Evolutionary conservation across 2,113 vertebrate species (phyloP).

Genomic region (Peromyscus leucopus): DNA sequence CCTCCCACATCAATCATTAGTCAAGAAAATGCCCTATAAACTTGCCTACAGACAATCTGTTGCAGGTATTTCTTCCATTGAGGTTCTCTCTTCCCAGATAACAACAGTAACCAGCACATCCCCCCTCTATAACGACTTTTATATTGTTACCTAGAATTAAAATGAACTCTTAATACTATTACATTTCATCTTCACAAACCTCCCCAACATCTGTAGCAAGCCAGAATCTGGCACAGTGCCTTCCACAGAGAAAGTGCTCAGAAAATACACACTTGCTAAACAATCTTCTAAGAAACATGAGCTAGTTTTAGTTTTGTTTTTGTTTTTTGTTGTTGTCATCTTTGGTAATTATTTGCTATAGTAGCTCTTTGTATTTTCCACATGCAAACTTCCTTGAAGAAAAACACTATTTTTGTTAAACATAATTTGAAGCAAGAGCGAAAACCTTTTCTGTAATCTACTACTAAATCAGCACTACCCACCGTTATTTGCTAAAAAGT

Average conservation of each 20-base stretch:
- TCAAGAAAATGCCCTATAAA: background rate
- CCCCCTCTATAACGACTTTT: background rate
- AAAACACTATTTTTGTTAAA: background rate
- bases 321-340: background rate
- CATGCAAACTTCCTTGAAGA: background rate
- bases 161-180: background rate
- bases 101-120: background rate
- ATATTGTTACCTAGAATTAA: background rate
- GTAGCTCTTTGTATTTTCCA: background rate
- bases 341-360: background rate
- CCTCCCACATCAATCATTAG: background rate
- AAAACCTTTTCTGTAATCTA: background rate
- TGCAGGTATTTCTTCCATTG: background rate
- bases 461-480: background rate
- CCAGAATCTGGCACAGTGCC: background rate
- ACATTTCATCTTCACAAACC: slow-evolving; percentile 36
- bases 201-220: background rate
- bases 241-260: background rate
- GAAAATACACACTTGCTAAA: slow-evolving; percentile 2
- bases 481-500: background rate
- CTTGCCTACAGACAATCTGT: too few relatives aligned
- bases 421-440: background rate
- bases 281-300: slow-evolving; percentile 6
- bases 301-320: background rate
- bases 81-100: background rate